Percentiles rank a stretch among this genome's conserved stretches.
Conservation (phyloP, 1,140 invertebrate species). For the Bombus ignitus region DNA sequence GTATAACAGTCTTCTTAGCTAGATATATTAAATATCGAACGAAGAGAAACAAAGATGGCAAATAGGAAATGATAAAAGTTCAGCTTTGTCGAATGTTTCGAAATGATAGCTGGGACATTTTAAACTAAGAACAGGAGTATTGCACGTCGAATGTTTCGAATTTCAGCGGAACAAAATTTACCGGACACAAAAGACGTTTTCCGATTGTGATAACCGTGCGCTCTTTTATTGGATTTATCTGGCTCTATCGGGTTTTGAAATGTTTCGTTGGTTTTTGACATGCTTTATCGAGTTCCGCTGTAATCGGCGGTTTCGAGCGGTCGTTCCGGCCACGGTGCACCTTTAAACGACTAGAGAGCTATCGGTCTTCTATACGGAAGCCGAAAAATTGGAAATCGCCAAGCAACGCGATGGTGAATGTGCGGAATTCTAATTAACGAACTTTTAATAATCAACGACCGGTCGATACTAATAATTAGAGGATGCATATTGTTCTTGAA, state of each 20-base stretch:
- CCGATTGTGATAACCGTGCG: background rate
- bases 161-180: background rate
- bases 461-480: background rate
- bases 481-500: background rate
- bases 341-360: background rate
- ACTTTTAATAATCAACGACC: background rate
- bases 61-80: background rate
- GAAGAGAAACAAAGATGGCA: background rate
- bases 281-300: background rate
- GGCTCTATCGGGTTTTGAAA: background rate
- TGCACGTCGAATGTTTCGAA: background rate
- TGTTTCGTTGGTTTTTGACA: constrained; percentile 11
- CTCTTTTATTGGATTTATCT: constrained; percentile 24
- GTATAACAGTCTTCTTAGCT: too few species aligned
- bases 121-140: background rate
- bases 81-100: too few species aligned
- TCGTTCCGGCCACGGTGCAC: background rate
- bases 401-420: background rate
- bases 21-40: background rate
- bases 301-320: background rate
- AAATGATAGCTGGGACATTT: background rate
- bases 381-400: background rate
- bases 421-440: background rate
- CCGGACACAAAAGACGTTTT: background rate
- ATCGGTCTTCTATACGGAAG: background rate